Evolutionary conservation across 2,888 invertebrate species (phyloP).

Genomic region (Orchesellides sinensis): DNA sequence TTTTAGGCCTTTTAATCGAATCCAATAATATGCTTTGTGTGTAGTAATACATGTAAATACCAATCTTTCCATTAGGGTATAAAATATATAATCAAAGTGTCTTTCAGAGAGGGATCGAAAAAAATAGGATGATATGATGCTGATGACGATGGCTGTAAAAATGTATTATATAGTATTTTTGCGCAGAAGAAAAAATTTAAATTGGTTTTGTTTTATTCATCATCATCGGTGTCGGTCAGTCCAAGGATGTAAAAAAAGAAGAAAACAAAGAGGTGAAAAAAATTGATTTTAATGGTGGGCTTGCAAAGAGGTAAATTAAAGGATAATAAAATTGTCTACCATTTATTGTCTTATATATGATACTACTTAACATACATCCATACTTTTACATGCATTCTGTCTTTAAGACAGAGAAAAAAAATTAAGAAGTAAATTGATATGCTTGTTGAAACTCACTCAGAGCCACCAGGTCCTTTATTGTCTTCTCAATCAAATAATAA

Average conservation of each 20-base stretch:
- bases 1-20: background rate
- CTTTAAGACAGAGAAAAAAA: background rate
- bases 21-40: no score
- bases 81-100: background rate
- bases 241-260: background rate
- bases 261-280: conserved; percentile 27
- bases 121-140: background rate
- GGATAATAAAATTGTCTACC: conserved; percentile 51
- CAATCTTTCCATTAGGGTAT: background rate
- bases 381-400: no score
- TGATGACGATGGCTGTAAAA: background rate
- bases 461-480: conserved; percentile 1
- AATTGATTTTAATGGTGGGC: conserved; percentile 58
- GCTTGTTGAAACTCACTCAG: background rate
- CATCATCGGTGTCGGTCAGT: no score
- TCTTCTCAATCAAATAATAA: background rate
- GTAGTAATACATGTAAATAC: background rate
- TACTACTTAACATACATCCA: background rate
- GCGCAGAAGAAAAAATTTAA: background rate
- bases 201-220: no score
- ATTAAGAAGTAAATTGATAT: background rate
- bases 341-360: conserved; percentile 12
- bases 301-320: conserved; percentile 55
- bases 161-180: background rate
- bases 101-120: background rate